Conservation (phyloP, 2,797 vertebrate genomes). For the Sciurus carolinensis region DNA sequence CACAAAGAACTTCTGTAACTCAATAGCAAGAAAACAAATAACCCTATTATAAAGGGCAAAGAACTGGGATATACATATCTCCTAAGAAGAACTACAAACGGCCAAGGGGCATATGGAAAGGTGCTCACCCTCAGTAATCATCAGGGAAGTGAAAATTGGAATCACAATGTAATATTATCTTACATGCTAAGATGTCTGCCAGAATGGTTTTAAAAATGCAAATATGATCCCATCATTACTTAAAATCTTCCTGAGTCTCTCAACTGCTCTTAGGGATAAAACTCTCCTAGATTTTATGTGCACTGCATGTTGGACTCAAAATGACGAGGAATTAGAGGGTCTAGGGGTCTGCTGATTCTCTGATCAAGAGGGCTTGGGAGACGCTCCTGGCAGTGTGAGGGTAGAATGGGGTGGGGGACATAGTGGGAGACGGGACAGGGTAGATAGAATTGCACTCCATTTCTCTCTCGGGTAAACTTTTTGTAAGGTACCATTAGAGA, state of each 20-base stretch:
- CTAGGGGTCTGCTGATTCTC: background rate
- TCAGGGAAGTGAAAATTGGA: background rate
- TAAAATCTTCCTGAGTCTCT: background rate
- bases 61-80: background rate
- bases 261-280: background rate
- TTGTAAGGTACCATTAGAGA: background rate
- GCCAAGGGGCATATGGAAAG: background rate
- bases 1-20: background rate
- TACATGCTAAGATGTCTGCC: background rate
- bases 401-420: background rate
- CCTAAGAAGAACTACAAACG: background rate
- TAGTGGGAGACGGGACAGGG: background rate
- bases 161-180: background rate
- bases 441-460: background rate
- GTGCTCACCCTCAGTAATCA: background rate
- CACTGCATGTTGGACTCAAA: background rate
- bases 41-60: background rate
- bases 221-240: background rate
- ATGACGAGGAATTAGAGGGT: background rate
- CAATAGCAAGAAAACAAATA: background rate
- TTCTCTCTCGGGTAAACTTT: background rate
- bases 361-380: background rate
- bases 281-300: background rate
- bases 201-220: background rate
- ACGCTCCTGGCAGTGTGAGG: background rate